Evolutionary conservation across 2,797 vertebrate species (phyloP).

Genomic region (Thamnophis elegans): DNA sequence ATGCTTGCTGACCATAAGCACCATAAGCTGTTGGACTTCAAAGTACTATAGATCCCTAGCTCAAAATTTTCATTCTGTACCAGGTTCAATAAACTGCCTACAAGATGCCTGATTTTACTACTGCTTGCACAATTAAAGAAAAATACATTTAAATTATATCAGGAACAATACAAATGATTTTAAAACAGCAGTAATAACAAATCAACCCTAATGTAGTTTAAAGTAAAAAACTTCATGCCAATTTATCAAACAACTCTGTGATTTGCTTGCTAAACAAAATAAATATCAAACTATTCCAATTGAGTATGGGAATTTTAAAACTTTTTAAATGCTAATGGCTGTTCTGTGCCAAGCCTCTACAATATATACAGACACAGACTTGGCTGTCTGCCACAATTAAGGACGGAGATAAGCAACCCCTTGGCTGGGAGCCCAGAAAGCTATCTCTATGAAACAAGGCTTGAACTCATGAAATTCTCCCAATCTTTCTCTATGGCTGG

Average conservation of each 20-base stretch:
- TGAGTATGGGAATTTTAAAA: background rate
- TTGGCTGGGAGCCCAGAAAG: too few species aligned
- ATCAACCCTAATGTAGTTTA: background rate
- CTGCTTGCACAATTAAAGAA: background rate
- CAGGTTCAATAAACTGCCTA: background rate
- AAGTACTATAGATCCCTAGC: background rate
- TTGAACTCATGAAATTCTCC: too few species aligned
- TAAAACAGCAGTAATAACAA: background rate
- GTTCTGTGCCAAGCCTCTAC: too few species aligned
- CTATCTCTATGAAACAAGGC: too few species aligned
- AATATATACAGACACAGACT: too few species aligned
- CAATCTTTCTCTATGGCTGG: too few species aligned
- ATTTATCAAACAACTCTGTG: slow-evolving; percentile 19
- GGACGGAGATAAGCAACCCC: too few species aligned
- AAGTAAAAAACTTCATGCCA: background rate
- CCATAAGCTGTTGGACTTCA: background rate
- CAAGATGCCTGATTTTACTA: background rate
- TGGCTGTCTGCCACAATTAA: too few species aligned
- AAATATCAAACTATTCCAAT: slow-evolving; percentile 24
- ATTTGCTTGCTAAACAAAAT: slow-evolving; percentile 9
- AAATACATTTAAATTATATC: background rate
- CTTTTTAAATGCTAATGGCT: background rate
- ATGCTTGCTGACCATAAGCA: background rate
- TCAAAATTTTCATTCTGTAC: background rate
- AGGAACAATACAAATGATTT: background rate